Evolutionary conservation across 2,888 invertebrate species (phyloP), one percentile per base, ranked within the genome.

Genomic region (Agriotes lineatus): DNA sequence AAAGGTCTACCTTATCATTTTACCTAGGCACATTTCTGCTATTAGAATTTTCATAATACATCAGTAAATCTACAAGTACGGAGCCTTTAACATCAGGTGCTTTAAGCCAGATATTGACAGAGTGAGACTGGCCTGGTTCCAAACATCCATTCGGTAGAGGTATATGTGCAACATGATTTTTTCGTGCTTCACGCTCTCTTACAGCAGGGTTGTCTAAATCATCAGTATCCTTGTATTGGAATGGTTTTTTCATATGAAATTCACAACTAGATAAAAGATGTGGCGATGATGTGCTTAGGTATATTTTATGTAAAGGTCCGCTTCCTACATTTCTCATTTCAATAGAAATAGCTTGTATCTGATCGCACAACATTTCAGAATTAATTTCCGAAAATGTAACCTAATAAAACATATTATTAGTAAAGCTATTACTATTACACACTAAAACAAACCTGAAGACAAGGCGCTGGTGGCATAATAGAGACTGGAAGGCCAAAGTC

Each of bases 401-500:
- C 61, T 60, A 60, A 25, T 12, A 2, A 16, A 19, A 25, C 25
- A 35, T 16, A n/a, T n/a, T n/a, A n/a, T n/a, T n/a, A n/a, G n/a
- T n/a, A n/a, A n/a, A n/a, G n/a, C n/a, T n/a, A n/a, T n/a, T n/a
- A n/a, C n/a, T n/a, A n/a, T n/a, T n/a, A n/a, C 2, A 12, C 2
- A 37, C 5, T 12, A 37, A 39, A 54, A 68, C 69, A 80, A 84
- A 93, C 94, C 88, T 94, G 92, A 78, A 97, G 85, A 78, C 93
- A 91, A 0, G 97, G 96, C 70, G 95, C 91, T 73, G 91, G 89
- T 10, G 93, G 91, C 48, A 93, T 89, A 57, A 97, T 88, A 71
- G 88, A 89, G 63, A 96, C 90, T 73, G 91, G 88, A 59, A 97
- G 86, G 72, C 93, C 87, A 74, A 90, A 89, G 52, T 77, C 74